Base-by-base conservation (phyloP, 1,140 invertebrate species). In the Orius insidiosus region DNA sequence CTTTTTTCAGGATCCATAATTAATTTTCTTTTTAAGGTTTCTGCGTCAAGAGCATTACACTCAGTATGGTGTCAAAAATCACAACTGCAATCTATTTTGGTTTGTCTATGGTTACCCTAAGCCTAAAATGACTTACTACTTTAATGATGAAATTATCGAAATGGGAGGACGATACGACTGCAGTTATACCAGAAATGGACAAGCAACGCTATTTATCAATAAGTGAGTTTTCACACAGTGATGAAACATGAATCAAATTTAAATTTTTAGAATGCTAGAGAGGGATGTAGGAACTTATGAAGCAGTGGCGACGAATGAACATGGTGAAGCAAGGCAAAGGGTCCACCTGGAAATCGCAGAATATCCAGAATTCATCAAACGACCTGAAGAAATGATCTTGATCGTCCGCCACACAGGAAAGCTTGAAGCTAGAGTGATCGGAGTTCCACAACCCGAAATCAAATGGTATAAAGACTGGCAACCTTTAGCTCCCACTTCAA, bases 401-500 rank as follows among this genome's bases (percentile, higher is more conserved):
- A 76, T 85, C 68, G 59, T 77, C 2, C 65, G 85, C 36, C 75
- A 76, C 45, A 73, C 70, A 39, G 82, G 77, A 3, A 69, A 75
- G 39, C 66, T 98, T 24, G 80, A 84, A 58, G 93, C 90, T 35
- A 71, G 82, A 41, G 76, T 97, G 35, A 78, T 77, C 18, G 94
- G 92, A 8, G 76, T 87, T 46, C 94, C 94, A 0, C 79, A 80
- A 55, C 93, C 94, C 0, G 85, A 90, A 52, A 75, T 98, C n/a
- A 92, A 87, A 59, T 96, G 88, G 86, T 94, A 84, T 65, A 96
- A 94, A 64, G 89, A 96, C 60, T 95, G 89, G 88, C 80, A 86
- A 58, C 88, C 85, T 2, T 59, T 95, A 5, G 76, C 82, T 1
- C 62, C 81, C 2, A 83, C 84, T 1, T 70, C 72, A 5, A 75